Conservation (phyloP, 2,113 vertebrate species). For the Callithrix jacchus region DNA sequence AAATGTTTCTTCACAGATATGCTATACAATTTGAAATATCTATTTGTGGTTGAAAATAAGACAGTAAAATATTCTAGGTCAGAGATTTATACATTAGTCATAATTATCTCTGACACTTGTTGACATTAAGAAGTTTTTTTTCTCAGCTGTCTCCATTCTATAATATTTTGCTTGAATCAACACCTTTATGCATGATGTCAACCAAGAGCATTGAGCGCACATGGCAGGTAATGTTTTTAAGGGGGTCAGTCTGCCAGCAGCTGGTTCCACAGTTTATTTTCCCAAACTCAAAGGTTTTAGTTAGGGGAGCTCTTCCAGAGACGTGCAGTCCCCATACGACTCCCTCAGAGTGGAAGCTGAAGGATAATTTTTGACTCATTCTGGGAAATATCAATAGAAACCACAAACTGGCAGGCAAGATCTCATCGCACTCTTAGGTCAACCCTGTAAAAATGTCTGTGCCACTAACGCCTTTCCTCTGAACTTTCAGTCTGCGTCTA, state of each 20-base stretch:
- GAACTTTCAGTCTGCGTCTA: too few species aligned
- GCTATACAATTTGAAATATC: not conserved
- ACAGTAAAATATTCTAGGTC: not conserved
- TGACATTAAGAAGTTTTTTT: not conserved
- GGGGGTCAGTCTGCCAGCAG: not conserved
- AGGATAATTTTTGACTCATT: not conserved
- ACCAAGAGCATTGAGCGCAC: not conserved
- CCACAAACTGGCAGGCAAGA: not conserved
- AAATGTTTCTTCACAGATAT: not conserved
- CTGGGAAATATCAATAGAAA: not conserved
- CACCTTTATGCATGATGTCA: not conserved
- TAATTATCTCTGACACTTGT: not conserved
- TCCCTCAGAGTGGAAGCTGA: not conserved
- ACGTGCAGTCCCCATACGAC: not conserved
- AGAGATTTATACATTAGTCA: not conserved
- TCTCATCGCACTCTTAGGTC: not conserved
- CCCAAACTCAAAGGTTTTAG: not conserved
- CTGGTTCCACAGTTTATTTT: not conserved
- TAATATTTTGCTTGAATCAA: not conserved
- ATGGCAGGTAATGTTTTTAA: not conserved
- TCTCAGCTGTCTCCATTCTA: not conserved
- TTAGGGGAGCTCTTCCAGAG: not conserved
- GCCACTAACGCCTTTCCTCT: accelerated
- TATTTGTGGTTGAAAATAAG: not conserved
- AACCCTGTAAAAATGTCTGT: not conserved